These are phyloP conservation scores for Bombus confusus DNA, from an alignment of 1,140 invertebrate species.

Conservation along the genomic window DNA sequence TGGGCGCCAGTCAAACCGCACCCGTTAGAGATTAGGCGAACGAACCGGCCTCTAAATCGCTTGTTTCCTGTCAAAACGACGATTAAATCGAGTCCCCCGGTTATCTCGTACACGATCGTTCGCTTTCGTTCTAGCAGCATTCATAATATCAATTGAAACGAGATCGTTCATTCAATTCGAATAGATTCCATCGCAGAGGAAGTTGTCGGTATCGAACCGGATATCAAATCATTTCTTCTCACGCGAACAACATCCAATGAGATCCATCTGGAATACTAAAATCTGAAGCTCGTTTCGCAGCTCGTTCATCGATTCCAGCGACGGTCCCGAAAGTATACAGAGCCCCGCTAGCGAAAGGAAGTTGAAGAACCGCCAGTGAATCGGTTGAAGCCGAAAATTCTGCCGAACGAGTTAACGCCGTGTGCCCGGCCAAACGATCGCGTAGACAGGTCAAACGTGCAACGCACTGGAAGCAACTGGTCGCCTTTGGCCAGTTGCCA, in stretches of 20 bases:
- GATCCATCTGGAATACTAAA: neutral
- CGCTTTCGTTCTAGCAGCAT: neutral
- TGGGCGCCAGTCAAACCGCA: slow-evolving; percentile 15
- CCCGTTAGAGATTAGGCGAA: slow-evolving; percentile 10
- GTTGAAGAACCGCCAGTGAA: neutral
- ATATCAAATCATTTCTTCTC: neutral
- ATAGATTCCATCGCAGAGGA: neutral
- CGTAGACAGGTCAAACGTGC: slow-evolving; percentile 69
- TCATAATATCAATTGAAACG: neutral
- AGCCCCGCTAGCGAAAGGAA: neutral
- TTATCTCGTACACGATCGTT: neutral
- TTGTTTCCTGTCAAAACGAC: slow-evolving; percentile 14
- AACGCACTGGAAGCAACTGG: slow-evolving; percentile 77
- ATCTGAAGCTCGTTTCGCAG: neutral
- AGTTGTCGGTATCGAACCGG: neutral
- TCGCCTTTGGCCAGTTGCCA: slow-evolving; percentile 78
- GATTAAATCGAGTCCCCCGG: neutral
- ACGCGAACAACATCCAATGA: neutral
- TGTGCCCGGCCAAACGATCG: slow-evolving; percentile 46
- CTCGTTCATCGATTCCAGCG: neutral
- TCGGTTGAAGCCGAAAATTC: slow-evolving; percentile 8
- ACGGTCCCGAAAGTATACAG: neutral
- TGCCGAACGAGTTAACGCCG: neutral
- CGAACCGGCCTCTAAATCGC: slow-evolving; percentile 4
- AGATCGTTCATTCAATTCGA: neutral